Evolutionary conservation across 2,797 vertebrate genomes (phyloP).

Genomic region (Psittacula echo): DNA sequence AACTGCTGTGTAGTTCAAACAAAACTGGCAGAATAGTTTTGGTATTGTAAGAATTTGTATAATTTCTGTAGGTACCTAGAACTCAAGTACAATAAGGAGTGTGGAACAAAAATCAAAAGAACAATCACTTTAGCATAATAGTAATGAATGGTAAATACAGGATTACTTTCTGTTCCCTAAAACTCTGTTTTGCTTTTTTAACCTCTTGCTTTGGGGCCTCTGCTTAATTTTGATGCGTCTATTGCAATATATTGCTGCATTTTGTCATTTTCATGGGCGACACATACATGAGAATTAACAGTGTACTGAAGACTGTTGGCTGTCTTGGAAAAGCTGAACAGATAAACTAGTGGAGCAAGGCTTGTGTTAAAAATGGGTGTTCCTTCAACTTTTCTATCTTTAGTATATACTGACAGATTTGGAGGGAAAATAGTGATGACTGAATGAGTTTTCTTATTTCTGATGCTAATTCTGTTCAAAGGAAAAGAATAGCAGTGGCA

Average conservation of each 20-base stretch:
- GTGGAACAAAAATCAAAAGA: not conserved
- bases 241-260: not conserved
- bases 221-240: not conserved
- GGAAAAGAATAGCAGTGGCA: not conserved
- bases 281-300: not conserved
- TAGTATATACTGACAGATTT: not conserved
- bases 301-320: not conserved
- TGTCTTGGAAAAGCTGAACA: not conserved
- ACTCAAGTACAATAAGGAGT: not conserved
- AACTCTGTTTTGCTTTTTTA: not conserved
- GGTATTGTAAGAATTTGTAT: not conserved
- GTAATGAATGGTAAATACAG: not conserved
- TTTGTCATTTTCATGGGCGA: not conserved
- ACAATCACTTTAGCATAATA: not conserved
- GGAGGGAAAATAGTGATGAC: not conserved
- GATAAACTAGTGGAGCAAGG: not conserved
- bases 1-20: not conserved
- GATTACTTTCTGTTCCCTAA: not conserved
- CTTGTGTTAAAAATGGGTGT: not conserved
- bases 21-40: not conserved
- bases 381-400: not conserved
- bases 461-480: not conserved
- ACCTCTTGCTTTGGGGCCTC: not conserved
- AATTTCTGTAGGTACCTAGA: not conserved
- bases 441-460: conserved; percentile 27